Conservation (phyloP, 2,888 invertebrate genomes). For the Agonopterix subpropinquella region DNA sequence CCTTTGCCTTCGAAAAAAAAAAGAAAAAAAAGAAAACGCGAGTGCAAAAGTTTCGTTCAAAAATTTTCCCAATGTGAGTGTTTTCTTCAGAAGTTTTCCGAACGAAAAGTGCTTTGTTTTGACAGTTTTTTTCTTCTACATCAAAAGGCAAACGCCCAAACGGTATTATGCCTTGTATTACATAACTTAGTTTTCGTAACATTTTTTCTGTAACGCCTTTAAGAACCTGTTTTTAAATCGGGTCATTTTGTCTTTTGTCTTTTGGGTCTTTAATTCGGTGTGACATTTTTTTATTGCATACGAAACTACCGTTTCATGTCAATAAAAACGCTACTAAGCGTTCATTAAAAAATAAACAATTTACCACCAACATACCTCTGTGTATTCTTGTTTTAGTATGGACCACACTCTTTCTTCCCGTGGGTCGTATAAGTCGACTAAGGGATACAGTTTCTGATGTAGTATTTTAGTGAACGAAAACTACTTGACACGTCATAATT, state of each 20-base stretch:
- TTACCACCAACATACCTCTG: too few relatives aligned
- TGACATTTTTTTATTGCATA: background rate
- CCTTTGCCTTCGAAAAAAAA: background rate
- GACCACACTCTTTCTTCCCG: too few relatives aligned
- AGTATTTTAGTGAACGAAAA: too few relatives aligned
- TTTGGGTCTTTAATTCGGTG: background rate
- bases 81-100: background rate
- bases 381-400: too few relatives aligned
- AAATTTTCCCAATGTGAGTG: background rate
- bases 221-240: conserved; percentile 14
- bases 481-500: too few relatives aligned
- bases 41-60: background rate
- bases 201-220: conserved; percentile 13
- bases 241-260: conserved; percentile 13
- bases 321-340: too few relatives aligned
- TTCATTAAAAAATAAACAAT: too few relatives aligned
- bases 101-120: background rate
- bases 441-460: too few relatives aligned
- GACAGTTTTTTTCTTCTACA: background rate
- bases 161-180: conserved; percentile 10
- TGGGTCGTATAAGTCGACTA: too few relatives aligned
- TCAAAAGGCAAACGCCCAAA: background rate
- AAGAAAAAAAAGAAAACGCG: background rate
- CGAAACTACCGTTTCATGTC: too few relatives aligned
- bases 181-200: conserved; percentile 16